Conservation (phyloP, 2,113 vertebrate species). For the Athene noctua region DNA sequence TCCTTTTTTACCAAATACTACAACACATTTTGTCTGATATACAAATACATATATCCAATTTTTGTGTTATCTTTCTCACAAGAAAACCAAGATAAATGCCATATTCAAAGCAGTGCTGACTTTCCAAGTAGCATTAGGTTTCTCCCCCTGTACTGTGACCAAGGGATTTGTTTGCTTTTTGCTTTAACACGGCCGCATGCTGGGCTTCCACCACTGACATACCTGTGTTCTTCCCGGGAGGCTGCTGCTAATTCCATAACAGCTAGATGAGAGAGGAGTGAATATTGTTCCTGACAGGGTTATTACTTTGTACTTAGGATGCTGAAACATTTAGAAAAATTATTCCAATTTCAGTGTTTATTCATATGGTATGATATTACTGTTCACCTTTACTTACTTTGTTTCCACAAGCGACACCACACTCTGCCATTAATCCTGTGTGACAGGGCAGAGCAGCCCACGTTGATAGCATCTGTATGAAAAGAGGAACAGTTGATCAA, state of each 20-base stretch:
- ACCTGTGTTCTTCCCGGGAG: not conserved
- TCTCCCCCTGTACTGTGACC: not conserved
- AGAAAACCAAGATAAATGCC: not conserved
- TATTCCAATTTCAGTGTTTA: constrained; percentile 4
- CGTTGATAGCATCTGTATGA: not conserved
- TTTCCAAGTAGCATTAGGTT: not conserved
- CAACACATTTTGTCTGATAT: not conserved
- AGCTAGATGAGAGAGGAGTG: not conserved
- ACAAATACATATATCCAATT: not conserved
- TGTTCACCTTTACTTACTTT: not conserved
- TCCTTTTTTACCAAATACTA: not conserved
- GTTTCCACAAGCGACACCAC: not conserved
- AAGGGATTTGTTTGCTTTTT: constrained; percentile 14
- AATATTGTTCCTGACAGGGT: constrained; percentile 34
- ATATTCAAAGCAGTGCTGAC: not conserved
- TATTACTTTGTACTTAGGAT: constrained; percentile 38
- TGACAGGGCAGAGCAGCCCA: not conserved
- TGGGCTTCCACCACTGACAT: not conserved
- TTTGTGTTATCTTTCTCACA: not conserved
- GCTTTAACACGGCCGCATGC: not conserved
- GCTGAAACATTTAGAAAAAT: constrained; percentile 27
- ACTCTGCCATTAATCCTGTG: not conserved
- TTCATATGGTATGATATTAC: not conserved
- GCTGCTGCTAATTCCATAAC: not conserved
- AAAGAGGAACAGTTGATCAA: not conserved